Percentiles rank a stretch among this genome's conserved stretches.
Conservation (phyloP, 2,797 vertebrate genomes). For the Trachops cirrhosus region DNA sequence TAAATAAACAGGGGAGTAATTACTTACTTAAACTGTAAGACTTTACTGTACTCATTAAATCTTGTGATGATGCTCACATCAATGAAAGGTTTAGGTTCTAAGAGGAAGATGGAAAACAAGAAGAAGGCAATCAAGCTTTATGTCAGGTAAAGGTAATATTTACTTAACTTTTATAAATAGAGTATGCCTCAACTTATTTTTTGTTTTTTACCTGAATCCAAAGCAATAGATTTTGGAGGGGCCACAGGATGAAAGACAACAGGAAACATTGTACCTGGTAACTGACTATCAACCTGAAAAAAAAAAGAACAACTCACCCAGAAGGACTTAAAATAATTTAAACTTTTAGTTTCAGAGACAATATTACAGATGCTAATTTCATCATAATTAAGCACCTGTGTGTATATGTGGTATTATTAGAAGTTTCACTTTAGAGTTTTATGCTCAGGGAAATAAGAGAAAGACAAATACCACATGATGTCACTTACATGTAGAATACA, state of each 20-base stretch:
- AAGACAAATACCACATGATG: background rate
- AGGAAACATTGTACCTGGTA: constrained; percentile 95
- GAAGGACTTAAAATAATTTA: background rate
- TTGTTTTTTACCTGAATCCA: constrained; percentile 93
- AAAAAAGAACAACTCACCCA: background rate
- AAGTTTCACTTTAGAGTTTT: background rate
- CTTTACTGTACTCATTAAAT: constrained; percentile 95
- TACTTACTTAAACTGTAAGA: constrained; percentile 97
- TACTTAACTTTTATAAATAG: background rate
- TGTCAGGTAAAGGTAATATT: background rate
- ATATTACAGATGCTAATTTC: background rate
- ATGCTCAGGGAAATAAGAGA: background rate
- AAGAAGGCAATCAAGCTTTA: background rate
- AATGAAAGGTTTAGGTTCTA: constrained; percentile 97
- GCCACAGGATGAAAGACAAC: constrained; percentile 96
- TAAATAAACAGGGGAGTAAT: background rate
- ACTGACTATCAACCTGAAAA: constrained; percentile 94
- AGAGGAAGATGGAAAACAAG: constrained; percentile 45
- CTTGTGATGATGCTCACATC: constrained; percentile 96
- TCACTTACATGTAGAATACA: background rate
- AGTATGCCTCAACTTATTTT: background rate
- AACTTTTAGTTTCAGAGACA: background rate
- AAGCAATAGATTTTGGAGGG: constrained; percentile 95
- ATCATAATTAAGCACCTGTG: background rate
- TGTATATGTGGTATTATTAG: background rate